phyloP scores from a whole-genome alignment of 2,797 vertebrate species.

The Enoplosus armatus region DNA sequence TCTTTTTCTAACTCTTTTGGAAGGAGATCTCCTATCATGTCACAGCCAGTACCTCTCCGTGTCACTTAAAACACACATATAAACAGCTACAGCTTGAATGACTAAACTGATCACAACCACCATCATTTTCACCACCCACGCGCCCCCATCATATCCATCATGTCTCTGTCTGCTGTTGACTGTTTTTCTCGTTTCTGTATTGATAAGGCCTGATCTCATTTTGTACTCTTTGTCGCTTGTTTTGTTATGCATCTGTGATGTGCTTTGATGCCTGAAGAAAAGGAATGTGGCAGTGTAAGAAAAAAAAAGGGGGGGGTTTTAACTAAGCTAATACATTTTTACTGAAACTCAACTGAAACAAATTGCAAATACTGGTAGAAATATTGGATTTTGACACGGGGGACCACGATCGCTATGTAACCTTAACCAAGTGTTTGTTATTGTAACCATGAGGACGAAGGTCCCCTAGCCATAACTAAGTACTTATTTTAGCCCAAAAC shows the following conservation, averaged over 20 bases:
- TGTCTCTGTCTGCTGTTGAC: conserved; percentile 16
- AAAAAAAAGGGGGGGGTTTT: background rate
- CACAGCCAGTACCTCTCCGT: background rate
- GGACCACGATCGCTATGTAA: background rate
- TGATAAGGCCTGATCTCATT: conserved; percentile 23
- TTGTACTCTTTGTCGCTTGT: conserved; percentile 15
- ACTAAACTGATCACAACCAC: conserved; percentile 33
- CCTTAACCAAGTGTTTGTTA: too few species aligned
- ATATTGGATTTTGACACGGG: too few species aligned
- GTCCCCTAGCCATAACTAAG: too few species aligned
- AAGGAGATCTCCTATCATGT: conserved; percentile 6
- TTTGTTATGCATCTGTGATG: conserved; percentile 19
- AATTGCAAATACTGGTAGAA: background rate
- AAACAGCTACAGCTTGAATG: conserved; percentile 24
- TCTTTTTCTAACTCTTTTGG: background rate
- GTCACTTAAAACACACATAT: conserved; percentile 23
- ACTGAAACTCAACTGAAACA: background rate
- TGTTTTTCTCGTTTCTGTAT: conserved; percentile 11
- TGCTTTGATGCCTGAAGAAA: conserved; percentile 22
- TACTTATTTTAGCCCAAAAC: too few species aligned
- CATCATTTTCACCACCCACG: conserved; percentile 43
- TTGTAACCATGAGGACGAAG: too few species aligned
- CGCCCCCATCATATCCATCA: conserved; percentile 3
- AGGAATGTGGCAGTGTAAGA: background rate
- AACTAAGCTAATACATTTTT: too few species aligned